Conservation (phyloP, 1,140 invertebrate species). For the Sinella curviseta region DNA sequence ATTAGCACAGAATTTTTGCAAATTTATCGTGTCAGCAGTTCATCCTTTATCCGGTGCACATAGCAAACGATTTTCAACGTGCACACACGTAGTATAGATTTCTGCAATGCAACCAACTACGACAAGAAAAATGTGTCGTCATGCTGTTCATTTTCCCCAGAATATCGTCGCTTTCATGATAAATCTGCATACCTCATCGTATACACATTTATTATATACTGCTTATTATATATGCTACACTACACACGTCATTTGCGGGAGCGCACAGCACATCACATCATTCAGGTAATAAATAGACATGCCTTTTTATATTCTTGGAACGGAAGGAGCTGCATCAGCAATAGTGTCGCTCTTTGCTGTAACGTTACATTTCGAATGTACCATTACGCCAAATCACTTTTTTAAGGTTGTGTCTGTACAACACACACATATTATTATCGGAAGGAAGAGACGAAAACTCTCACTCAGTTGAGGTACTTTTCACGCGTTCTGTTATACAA, state of each 20-base stretch:
- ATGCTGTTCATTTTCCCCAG: too few species aligned
- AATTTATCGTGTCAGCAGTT: conserved; percentile 10
- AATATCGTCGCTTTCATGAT: too few species aligned
- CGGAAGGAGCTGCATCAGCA: neutral
- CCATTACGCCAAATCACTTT: too few species aligned
- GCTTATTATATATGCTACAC: too few species aligned
- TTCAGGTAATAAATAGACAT: neutral
- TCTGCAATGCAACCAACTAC: too few species aligned
- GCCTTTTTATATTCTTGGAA: neutral
- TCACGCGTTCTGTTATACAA: neutral
- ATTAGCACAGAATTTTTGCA: neutral
- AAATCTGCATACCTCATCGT: too few species aligned
- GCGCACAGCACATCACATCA: neutral
- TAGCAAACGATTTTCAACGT: too few species aligned
- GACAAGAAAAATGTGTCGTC: too few species aligned
- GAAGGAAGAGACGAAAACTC: neutral
- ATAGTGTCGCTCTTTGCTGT: neutral
- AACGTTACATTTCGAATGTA: too few species aligned
- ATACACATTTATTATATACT: too few species aligned
- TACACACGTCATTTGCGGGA: neutral
- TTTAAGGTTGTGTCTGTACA: neutral
- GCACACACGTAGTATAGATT: too few species aligned
- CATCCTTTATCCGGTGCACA: neutral
- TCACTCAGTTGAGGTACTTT: neutral
- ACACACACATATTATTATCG: neutral